Percentiles rank a stretch among this genome's conserved stretches.
Conservation (phyloP, 1,140 invertebrate genomes). For the Ectropis grisescens region DNA sequence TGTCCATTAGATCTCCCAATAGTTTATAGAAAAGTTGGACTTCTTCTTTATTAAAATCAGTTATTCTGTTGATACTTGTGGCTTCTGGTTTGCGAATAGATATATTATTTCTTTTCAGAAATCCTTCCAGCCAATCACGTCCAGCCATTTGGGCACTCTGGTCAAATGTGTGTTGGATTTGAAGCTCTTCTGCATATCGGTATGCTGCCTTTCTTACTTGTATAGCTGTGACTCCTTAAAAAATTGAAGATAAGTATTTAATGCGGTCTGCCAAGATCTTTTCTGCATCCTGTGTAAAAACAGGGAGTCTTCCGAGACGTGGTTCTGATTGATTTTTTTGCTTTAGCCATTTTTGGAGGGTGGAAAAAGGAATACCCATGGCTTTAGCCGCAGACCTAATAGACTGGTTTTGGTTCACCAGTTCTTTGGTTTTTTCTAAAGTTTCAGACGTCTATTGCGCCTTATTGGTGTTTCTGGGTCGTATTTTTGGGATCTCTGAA, state of each 20-base stretch:
- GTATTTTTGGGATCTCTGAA: too few species aligned
- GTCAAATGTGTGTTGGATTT: not conserved
- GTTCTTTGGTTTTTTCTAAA: too few species aligned
- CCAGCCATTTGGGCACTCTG: not conserved
- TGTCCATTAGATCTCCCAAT: slow-evolving; percentile 17
- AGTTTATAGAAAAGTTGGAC: slow-evolving; percentile 19
- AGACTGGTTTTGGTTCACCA: too few species aligned
- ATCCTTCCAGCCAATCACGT: slow-evolving; percentile 1
- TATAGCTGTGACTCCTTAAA: slow-evolving; percentile 10
- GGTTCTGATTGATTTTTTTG: too few species aligned
- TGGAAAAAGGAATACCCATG: too few species aligned
- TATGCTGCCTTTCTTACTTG: not conserved
- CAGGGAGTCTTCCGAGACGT: slow-evolving; percentile 8
- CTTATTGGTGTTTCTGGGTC: too few species aligned
- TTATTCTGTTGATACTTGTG: slow-evolving; percentile 24
- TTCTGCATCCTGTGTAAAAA: slow-evolving; percentile 9
- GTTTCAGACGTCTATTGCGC: too few species aligned
- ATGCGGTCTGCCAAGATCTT: slow-evolving; percentile 7
- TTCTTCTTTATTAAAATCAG: slow-evolving; percentile 20
- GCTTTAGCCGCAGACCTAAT: too few species aligned
- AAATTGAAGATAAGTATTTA: slow-evolving; percentile 8
- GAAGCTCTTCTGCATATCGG: not conserved
- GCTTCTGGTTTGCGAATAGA: slow-evolving; percentile 18
- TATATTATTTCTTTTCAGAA: slow-evolving; percentile 3
- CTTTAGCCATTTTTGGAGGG: too few species aligned